Conservation (phyloP, 1,140 invertebrate genomes). For the Microplitis mediator region DNA sequence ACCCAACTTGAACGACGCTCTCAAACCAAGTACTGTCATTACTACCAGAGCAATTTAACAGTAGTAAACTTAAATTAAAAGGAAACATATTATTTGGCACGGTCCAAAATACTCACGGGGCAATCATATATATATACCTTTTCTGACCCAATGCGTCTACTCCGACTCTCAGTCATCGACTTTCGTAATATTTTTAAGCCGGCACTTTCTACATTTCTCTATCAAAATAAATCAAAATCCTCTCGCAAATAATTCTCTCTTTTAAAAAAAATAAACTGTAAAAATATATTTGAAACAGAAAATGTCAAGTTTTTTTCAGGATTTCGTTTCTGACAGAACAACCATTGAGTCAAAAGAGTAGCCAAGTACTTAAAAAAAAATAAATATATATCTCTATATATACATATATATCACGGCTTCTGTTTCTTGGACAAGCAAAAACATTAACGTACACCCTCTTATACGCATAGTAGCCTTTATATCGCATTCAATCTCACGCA, state of each 20-base stretch:
- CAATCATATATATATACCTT: neutral
- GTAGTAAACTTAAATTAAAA: constrained; percentile 55
- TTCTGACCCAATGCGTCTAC: neutral
- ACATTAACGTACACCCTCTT: neutral
- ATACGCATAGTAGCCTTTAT: constrained; percentile 31
- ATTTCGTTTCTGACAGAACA: no score
- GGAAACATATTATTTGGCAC: constrained; percentile 44
- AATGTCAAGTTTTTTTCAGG: no score
- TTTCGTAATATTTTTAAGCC: no score
- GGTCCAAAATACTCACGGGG: neutral
- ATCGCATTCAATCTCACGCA: constrained; percentile 59
- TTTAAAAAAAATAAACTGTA: no score
- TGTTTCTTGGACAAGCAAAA: neutral
- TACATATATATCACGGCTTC: constrained; percentile 1
- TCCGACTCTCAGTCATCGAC: no score
- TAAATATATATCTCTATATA: neutral
- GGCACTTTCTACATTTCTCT: no score
- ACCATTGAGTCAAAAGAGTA: no score
- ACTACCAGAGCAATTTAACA: constrained; percentile 51
- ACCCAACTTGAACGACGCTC: neutral
- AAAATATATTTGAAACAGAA: no score
- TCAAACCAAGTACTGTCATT: constrained; percentile 40
- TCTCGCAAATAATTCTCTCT: no score
- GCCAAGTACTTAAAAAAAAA: neutral
- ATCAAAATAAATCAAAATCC: no score